Evolutionary conservation across 2,888 invertebrate genomes (phyloP).

Genomic region (Oscheius sp.): DNA sequence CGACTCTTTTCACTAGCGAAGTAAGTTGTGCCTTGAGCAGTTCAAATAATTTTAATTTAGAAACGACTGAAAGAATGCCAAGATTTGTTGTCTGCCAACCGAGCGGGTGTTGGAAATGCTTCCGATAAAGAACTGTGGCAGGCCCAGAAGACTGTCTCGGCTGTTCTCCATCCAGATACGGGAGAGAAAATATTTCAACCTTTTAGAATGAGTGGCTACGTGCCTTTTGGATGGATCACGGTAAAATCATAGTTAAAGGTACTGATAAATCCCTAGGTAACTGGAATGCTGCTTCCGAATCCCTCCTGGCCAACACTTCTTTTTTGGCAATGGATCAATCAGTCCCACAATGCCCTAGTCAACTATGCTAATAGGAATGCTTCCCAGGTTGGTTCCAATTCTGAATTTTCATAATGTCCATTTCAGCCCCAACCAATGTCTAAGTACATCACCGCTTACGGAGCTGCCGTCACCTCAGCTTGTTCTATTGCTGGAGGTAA

Average conservation of each 20-base stretch:
- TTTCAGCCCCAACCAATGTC: conserved; percentile 72
- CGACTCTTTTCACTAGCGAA: conserved; percentile 75
- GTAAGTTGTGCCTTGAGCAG: conserved; percentile 60
- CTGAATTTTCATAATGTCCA: background rate
- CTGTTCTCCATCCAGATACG: conserved; percentile 71
- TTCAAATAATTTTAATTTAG: conserved; percentile 57
- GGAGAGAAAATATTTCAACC: conserved; percentile 77
- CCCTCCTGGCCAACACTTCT: conserved; percentile 74
- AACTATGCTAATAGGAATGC: conserved; percentile 77
- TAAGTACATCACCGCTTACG: conserved; percentile 75
- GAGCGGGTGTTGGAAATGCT: conserved; percentile 65
- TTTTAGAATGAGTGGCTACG: conserved; percentile 77
- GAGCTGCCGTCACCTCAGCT: conserved; percentile 76
- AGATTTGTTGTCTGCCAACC: conserved; percentile 74
- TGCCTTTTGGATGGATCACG: conserved; percentile 76
- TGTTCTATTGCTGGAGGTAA: conserved; percentile 49
- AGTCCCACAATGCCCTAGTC: conserved; percentile 77
- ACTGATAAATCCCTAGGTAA: conserved; percentile 69
- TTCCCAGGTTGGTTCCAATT: conserved; percentile 73
- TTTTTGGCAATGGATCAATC: conserved; percentile 78
- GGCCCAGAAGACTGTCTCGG: conserved; percentile 75
- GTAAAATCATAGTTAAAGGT: conserved; percentile 59
- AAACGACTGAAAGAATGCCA: conserved; percentile 73
- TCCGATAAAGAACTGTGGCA: conserved; percentile 75
- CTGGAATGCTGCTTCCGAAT: conserved; percentile 76